Evolutionary conservation across 2,888 invertebrate species (phyloP).

Genomic region (Drosophila dives): DNA sequence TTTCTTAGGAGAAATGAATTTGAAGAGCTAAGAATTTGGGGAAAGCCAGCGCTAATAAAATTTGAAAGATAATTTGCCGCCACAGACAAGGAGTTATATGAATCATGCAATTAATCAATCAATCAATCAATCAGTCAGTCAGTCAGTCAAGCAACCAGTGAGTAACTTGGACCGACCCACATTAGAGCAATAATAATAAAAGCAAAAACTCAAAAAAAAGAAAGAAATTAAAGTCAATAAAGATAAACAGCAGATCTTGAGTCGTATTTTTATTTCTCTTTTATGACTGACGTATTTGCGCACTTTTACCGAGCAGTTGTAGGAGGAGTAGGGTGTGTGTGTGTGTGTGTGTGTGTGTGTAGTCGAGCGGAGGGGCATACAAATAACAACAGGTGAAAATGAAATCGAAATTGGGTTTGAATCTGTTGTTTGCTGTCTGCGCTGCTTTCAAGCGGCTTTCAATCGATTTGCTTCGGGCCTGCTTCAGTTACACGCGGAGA

Average conservation of each 20-base stretch:
- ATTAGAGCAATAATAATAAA: slow-evolving; percentile 43
- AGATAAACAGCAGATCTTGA: slow-evolving; percentile 2
- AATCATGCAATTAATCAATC: slow-evolving; percentile 53
- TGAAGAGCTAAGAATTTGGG: background rate
- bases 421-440: slow-evolving; percentile 10
- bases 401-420: slow-evolving; percentile 65
- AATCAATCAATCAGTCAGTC: slow-evolving; percentile 60
- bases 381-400: slow-evolving; percentile 69
- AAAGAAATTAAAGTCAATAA: background rate
- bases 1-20: background rate
- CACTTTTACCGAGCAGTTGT: slow-evolving; percentile 60
- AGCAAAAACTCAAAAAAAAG: background rate
- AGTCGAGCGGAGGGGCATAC: background rate
- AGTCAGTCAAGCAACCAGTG: slow-evolving; percentile 20
- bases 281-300: slow-evolving; percentile 51
- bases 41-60: slow-evolving; percentile 4
- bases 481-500: slow-evolving; percentile 24
- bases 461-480: slow-evolving; percentile 38
- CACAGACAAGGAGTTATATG: slow-evolving; percentile 27
- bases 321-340: background rate
- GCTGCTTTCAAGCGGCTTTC: slow-evolving; percentile 47
- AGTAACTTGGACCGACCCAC: slow-evolving; percentile 40
- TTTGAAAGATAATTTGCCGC: slow-evolving; percentile 37
- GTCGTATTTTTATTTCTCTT: slow-evolving; percentile 40
- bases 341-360: background rate